Percentiles rank a stretch among this genome's conserved stretches.
Conservation (phyloP, 2,797 vertebrate genomes). For the Eutrigla gurnardus region DNA sequence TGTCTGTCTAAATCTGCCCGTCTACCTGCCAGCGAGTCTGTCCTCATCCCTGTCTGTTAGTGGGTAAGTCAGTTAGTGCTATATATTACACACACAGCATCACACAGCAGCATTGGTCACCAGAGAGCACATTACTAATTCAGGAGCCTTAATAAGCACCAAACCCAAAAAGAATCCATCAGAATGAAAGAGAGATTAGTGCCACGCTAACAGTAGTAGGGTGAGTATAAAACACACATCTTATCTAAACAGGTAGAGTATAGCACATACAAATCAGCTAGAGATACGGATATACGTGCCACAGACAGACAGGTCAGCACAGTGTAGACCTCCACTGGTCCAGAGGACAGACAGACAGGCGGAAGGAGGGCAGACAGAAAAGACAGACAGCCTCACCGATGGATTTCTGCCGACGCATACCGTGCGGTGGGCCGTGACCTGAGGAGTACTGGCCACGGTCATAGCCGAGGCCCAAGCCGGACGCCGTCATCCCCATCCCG, state of each 20-base stretch:
- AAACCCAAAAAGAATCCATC: constrained; percentile 38
- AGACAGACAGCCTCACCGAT: constrained; percentile 90
- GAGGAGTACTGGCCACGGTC: constrained; percentile 90
- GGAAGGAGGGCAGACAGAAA: constrained; percentile 66
- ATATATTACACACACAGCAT: constrained; percentile 42
- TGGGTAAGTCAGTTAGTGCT: constrained; percentile 42
- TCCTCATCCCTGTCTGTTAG: constrained; percentile 65
- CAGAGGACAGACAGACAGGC: constrained; percentile 78
- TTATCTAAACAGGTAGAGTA: constrained; percentile 1
- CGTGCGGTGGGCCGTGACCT: constrained; percentile 86
- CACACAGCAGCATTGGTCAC: constrained; percentile 38
- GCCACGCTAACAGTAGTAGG: constrained; percentile 16
- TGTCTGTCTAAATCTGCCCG: constrained; percentile 76
- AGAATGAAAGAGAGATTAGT: constrained; percentile 35
- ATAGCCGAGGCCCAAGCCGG: constrained; percentile 86
- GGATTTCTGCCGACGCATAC: constrained; percentile 95
- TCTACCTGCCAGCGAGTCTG: constrained; percentile 73
- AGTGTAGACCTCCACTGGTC: constrained; percentile 51
- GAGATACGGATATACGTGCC: constrained; percentile 29
- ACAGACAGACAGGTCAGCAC: constrained; percentile 70
- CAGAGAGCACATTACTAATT: constrained; percentile 28
- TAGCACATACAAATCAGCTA: constrained; percentile 17
- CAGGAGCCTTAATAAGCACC: constrained; percentile 29
- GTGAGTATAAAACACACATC: constrained; percentile 28
- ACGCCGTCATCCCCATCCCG: constrained; percentile 83